phyloP scores from a whole-genome alignment of 2,888 invertebrate species.

The Rhamphomyia laevipes region DNA sequence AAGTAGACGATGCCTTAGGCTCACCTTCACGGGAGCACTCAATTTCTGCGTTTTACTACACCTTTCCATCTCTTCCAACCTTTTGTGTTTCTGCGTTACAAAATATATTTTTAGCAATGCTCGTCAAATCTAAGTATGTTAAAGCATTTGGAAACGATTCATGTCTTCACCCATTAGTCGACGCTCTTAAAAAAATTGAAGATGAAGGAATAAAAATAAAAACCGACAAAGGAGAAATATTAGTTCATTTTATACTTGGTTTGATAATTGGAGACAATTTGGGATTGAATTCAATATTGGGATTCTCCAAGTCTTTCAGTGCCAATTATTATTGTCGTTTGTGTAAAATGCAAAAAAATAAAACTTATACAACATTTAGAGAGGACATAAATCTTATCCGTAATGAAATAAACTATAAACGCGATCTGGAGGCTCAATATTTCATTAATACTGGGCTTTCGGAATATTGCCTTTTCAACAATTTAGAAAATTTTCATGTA shows the following conservation, averaged over 20 bases:
- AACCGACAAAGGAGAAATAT: slow-evolving; percentile 7
- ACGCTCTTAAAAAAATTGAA: slow-evolving; percentile 11
- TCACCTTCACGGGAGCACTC: slow-evolving; percentile 10
- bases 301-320: slow-evolving; percentile 12
- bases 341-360: slow-evolving; percentile 10
- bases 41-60: slow-evolving; percentile 11
- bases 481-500: slow-evolving; percentile 12
- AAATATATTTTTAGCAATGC: slow-evolving; percentile 12
- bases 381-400: slow-evolving; percentile 8
- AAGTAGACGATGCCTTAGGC: slow-evolving; percentile 11
- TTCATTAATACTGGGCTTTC: slow-evolving; percentile 11
- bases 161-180: slow-evolving; percentile 9
- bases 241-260: slow-evolving; percentile 10
- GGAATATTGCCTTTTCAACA: slow-evolving; percentile 11
- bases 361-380: slow-evolving; percentile 8
- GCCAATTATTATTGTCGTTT: slow-evolving; percentile 13
- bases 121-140: slow-evolving; percentile 10
- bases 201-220: slow-evolving; percentile 9
- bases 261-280: slow-evolving; percentile 13
- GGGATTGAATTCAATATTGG: slow-evolving; percentile 9
- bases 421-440: slow-evolving; percentile 9
- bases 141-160: slow-evolving; percentile 10
- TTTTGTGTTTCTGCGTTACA: slow-evolving; percentile 7
- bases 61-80: slow-evolving; percentile 7
- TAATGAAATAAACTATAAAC: slow-evolving; percentile 12